A percentile compares a stretch with the other conserved stretches of the same genome.
Evolutionary conservation across 2,888 invertebrate genomes (phyloP).

Genomic region (Sarcophaga carnaria): DNA sequence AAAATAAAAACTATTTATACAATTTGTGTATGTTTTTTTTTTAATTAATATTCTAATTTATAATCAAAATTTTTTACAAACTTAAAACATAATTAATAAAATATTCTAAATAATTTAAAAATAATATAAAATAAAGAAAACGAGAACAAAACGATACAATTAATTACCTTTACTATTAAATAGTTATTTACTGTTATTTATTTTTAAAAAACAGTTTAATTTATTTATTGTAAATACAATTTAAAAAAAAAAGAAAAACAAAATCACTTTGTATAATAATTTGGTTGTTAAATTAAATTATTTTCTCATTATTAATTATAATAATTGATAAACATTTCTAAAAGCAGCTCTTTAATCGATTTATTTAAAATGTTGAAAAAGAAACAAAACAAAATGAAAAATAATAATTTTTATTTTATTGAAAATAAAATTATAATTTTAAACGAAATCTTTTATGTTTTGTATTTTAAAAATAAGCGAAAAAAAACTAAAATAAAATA

Average conservation of each 20-base stretch:
- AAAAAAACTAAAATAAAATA: conserved; percentile 4
- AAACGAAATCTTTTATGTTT: background rate
- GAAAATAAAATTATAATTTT: conserved; percentile 9
- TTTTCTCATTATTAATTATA: background rate
- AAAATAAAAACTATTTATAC: conserved; percentile 54
- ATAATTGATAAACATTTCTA: background rate
- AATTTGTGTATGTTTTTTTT: conserved; percentile 48
- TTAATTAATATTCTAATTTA: conserved; percentile 41
- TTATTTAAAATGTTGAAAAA: conserved; percentile 6
- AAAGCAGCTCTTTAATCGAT: conserved; percentile 17
- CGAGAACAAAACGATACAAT: background rate
- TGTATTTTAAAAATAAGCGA: conserved; percentile 36
- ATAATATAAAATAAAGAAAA: conserved; percentile 2
- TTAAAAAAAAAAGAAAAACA: conserved; percentile 19
- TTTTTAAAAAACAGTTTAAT: background rate
- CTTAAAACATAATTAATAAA: conserved; percentile 24
- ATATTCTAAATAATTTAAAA: conserved; percentile 51
- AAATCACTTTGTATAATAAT: conserved; percentile 34
- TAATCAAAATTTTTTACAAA: conserved; percentile 55
- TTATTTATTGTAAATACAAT: conserved; percentile 51
- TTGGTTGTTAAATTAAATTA: conserved; percentile 43
- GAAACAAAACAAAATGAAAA: background rate
- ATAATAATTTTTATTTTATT: conserved; percentile 9
- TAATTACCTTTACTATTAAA: conserved; percentile 44
- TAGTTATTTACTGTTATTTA: conserved; percentile 33